Evolutionary conservation across 2,797 vertebrate species (phyloP).

Genomic region (Chiroxiphia lanceolata): DNA sequence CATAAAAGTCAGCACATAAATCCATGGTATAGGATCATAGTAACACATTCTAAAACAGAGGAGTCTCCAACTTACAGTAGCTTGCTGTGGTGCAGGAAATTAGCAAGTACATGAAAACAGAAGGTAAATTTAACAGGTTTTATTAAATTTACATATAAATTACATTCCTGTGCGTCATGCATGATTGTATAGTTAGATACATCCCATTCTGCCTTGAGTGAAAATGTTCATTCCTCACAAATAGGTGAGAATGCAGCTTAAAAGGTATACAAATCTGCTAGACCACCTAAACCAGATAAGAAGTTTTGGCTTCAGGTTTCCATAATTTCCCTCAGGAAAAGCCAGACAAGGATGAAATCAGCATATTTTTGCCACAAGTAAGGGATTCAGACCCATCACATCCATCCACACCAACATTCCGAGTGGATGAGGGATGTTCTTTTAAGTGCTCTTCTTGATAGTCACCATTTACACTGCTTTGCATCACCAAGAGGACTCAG

Average conservation of each 20-base stretch:
- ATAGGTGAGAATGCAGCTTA: not conserved
- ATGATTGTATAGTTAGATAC: not conserved
- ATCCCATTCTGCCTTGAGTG: not conserved
- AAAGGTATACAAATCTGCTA: not conserved
- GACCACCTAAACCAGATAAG: not conserved
- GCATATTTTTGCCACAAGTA: not conserved
- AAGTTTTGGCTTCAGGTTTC: not conserved
- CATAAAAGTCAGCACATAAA: not conserved
- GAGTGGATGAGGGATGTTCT: not conserved
- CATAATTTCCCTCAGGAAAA: not conserved
- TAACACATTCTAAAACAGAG: not conserved
- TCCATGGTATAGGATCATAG: not conserved
- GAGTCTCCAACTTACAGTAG: not conserved
- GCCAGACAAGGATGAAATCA: not conserved
- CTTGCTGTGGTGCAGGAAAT: not conserved
- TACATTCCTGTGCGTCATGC: not conserved
- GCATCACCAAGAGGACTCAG: not conserved
- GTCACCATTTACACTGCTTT: not conserved
- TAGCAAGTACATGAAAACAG: not conserved
- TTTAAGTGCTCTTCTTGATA: not conserved
- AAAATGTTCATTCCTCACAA: not conserved
- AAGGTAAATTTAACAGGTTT: not conserved
- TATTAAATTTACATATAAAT: slow-evolving; percentile 15
- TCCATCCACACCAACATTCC: not conserved
- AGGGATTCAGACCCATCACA: not conserved